Evolutionary conservation across 2,888 invertebrate genomes (phyloP).

Genomic region (Amblyteles armatorius): DNA sequence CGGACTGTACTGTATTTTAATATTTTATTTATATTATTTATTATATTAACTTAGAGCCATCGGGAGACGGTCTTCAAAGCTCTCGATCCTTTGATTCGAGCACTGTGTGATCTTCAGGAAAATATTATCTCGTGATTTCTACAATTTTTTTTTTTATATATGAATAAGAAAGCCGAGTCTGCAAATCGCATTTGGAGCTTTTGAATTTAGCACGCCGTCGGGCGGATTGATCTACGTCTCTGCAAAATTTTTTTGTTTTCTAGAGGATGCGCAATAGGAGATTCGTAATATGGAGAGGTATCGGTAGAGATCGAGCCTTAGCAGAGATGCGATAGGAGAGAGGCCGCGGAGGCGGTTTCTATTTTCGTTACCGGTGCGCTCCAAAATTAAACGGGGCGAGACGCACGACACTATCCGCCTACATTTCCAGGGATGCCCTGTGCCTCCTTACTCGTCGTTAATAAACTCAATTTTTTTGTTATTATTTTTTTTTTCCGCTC

Average conservation of each 20-base stretch:
- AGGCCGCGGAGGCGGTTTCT: conserved; percentile 74
- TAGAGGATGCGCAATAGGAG: not conserved
- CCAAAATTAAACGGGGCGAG: conserved; percentile 81
- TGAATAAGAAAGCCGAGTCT: not conserved
- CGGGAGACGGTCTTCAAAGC: not conserved
- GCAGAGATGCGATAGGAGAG: conserved; percentile 45
- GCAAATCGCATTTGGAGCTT: not conserved
- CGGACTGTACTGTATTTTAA: not conserved
- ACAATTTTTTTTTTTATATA: not conserved
- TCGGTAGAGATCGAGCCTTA: conserved; percentile 48
- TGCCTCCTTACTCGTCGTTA: not conserved
- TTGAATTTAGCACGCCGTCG: not conserved
- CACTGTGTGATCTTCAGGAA: not conserved
- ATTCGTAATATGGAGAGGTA: conserved; percentile 39
- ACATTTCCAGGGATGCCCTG: conserved; percentile 36
- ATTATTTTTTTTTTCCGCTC: not conserved
- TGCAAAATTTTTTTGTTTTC: not conserved
- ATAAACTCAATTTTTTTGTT: conserved; percentile 5
- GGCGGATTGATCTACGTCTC: not conserved
- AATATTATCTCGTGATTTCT: not conserved
- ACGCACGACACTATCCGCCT: conserved; percentile 69
- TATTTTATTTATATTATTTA: not conserved
- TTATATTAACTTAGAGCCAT: not conserved
- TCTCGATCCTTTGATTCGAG: not conserved
- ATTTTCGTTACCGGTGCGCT: conserved; percentile 75